phyloP scores from a whole-genome alignment of 1,140 invertebrate genomes.

The Polypedilum vanderplanki region DNA sequence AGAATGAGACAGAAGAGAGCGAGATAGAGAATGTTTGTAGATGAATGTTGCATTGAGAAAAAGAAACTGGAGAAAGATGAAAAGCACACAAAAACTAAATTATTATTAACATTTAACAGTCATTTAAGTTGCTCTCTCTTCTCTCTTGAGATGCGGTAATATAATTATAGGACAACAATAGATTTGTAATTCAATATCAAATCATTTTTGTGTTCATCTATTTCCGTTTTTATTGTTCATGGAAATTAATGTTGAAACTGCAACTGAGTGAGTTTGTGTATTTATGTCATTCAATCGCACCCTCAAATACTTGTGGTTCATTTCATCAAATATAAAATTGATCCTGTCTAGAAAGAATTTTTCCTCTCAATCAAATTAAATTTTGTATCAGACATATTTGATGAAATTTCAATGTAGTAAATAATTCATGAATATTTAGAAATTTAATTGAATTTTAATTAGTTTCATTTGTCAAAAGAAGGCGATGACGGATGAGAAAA shows the following conservation, averaged over 20 bases:
- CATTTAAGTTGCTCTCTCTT: neutral
- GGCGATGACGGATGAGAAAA: neutral
- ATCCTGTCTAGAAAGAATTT: too few species aligned
- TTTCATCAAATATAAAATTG: too few species aligned
- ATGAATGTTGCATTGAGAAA: neutral
- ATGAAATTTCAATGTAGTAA: too few species aligned
- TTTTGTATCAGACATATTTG: neutral
- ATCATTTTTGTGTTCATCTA: neutral
- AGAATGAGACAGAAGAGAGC: neutral
- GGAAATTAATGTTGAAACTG: too few species aligned
- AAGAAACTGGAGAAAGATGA: neutral
- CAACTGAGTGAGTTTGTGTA: neutral
- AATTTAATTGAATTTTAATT: conserved; percentile 7
- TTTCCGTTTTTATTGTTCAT: too few species aligned
- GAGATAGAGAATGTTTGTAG: neutral
- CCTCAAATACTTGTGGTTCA: neutral
- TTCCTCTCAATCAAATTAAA: too few species aligned
- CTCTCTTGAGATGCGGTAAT: neutral
- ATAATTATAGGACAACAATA: neutral
- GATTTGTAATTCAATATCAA: neutral
- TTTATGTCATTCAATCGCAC: conserved; percentile 4
- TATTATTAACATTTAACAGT: conserved; percentile 19
- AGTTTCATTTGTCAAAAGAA: neutral
- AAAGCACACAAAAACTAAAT: neutral
- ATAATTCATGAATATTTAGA: too few species aligned